These are phyloP conservation scores for Drosophila mimetica DNA, from an alignment of 2,888 invertebrate genomes.

Conservation along the genomic window DNA sequence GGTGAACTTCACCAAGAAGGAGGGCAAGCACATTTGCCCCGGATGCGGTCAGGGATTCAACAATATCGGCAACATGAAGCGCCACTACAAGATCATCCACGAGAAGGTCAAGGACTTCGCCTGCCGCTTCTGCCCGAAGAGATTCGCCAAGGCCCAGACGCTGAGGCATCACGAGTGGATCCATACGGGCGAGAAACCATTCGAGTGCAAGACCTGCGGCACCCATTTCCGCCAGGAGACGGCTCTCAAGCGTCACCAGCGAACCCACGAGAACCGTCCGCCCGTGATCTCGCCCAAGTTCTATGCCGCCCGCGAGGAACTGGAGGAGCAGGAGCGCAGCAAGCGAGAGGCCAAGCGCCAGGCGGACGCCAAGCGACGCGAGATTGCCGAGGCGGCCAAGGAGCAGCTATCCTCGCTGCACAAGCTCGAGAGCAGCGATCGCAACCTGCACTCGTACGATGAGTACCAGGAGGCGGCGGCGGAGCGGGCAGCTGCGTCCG, in stretches of 20 bases:
- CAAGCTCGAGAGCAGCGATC: conserved; percentile 64
- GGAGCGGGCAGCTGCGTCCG: conserved; percentile 76
- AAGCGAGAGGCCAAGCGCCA: conserved; percentile 77
- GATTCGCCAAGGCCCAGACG: conserved; percentile 83
- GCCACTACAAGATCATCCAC: conserved; percentile 82
- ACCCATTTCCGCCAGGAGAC: conserved; percentile 82
- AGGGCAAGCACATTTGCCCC: conserved; percentile 82
- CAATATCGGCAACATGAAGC: conserved; percentile 81
- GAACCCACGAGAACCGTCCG: conserved; percentile 79
- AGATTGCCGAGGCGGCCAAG: conserved; percentile 80
- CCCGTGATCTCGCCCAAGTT: conserved; percentile 73
- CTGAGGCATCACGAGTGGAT: conserved; percentile 83
- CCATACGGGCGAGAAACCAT: conserved; percentile 83
- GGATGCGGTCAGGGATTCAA: conserved; percentile 82
- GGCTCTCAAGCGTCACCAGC: conserved; percentile 81
- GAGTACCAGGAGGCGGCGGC: conserved; percentile 75
- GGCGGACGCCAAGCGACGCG: conserved; percentile 70
- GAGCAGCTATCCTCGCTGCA: conserved; percentile 72
- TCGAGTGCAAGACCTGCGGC: conserved; percentile 79
- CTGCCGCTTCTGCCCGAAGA: conserved; percentile 81
- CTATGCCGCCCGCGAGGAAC: conserved; percentile 67
- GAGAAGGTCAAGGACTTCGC: conserved; percentile 83
- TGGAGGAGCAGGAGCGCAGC: conserved; percentile 72
- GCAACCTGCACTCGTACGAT: conserved; percentile 67
- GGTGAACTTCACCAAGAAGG: conserved; percentile 82